A percentile compares a stretch with the other conserved stretches of the same genome.
phyloP scores from a whole-genome alignment of 2,797 vertebrate species.

The Hapalemur alaotrensis region DNA sequence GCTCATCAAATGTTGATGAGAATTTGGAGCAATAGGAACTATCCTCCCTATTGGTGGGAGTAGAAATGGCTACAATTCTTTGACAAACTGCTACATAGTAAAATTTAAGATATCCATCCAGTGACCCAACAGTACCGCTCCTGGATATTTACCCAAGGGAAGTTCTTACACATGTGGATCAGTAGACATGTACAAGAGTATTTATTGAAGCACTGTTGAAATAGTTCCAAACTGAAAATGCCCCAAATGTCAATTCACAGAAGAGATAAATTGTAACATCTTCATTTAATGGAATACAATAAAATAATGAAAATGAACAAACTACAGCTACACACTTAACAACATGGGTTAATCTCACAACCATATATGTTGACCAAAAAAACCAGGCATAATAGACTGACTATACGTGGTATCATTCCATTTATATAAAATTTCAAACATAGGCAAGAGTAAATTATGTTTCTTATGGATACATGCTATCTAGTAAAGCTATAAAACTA shows the following conservation, averaged over 20 bases:
- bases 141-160: neutral
- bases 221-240: neutral
- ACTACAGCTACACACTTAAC: neutral
- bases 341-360: neutral
- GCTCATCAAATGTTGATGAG: neutral
- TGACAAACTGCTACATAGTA: neutral
- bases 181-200: neutral
- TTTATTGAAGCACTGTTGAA: neutral
- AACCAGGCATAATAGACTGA: neutral
- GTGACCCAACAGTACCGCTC: neutral
- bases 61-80: neutral
- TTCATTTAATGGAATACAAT: neutral
- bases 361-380: neutral
- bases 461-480: neutral
- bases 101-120: neutral
- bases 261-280: neutral
- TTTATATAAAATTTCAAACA: neutral
- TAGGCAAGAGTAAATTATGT: neutral
- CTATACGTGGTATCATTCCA: neutral
- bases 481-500: neutral
- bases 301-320: neutral
- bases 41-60: neutral
- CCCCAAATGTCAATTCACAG: neutral
- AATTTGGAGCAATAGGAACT: neutral
- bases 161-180: neutral